These are phyloP conservation scores for Selene dorsalis DNA, from an alignment of 2,797 vertebrate genomes.

Conservation along the genomic window DNA sequence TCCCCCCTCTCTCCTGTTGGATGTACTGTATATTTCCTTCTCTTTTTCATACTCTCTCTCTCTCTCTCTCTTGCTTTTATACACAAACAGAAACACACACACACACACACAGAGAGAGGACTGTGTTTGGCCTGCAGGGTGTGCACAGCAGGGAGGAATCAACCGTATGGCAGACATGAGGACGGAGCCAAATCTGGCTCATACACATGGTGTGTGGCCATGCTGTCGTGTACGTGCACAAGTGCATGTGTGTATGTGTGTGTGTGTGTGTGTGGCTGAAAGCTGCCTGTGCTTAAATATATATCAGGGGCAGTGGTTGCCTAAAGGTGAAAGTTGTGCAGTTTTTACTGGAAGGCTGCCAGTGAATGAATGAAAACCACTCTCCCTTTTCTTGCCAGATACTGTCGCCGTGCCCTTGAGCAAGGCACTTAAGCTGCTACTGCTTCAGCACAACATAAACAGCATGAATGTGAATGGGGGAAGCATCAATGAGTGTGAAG, in stretches of 20 bases:
- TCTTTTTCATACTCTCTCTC: slow-evolving; percentile 23
- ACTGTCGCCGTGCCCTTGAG: slow-evolving; percentile 62
- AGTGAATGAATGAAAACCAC: slow-evolving; percentile 63
- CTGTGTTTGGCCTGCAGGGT: slow-evolving; percentile 78
- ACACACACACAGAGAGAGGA: slow-evolving; percentile 46
- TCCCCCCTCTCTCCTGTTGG: slow-evolving; percentile 9
- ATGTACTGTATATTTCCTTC: slow-evolving; percentile 24
- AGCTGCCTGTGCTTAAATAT: slow-evolving; percentile 72
- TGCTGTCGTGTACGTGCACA: slow-evolving; percentile 31
- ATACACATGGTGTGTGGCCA: slow-evolving; percentile 75
- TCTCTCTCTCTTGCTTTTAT: not conserved
- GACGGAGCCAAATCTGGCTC: slow-evolving; percentile 76
- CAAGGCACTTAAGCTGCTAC: slow-evolving; percentile 60
- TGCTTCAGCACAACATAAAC: slow-evolving; percentile 20
- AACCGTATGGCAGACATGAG: slow-evolving; percentile 81
- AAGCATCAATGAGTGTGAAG: slow-evolving; percentile 8
- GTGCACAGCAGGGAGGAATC: slow-evolving; percentile 77
- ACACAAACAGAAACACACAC: slow-evolving; percentile 38
- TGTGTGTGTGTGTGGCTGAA: slow-evolving; percentile 57
- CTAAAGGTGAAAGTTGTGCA: slow-evolving; percentile 68
- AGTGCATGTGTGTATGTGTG: slow-evolving; percentile 32
- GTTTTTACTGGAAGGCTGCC: slow-evolving; percentile 65
- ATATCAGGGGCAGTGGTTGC: slow-evolving; percentile 69
- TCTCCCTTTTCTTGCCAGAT: slow-evolving; percentile 38
- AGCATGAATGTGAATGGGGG: slow-evolving; percentile 3